Conservation (phyloP, 2,113 vertebrate species). For the Micromys minutus region DNA sequence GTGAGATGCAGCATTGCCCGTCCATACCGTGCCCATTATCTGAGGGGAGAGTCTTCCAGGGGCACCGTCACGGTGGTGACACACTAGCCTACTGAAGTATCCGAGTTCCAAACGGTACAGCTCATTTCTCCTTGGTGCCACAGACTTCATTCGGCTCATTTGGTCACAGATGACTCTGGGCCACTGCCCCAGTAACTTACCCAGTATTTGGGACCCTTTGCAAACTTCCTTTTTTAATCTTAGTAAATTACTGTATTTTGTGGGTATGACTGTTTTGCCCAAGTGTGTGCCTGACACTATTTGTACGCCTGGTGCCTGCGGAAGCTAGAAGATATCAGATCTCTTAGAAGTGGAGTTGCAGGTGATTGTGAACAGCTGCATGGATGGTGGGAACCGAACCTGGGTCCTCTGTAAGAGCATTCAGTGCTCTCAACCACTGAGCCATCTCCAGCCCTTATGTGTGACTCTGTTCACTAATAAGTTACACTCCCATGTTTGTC, state of each 20-base stretch:
- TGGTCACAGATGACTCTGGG: neutral
- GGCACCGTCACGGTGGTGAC: neutral
- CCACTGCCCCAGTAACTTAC: neutral
- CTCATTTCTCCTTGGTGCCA: neutral
- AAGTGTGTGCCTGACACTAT: neutral
- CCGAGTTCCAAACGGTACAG: neutral
- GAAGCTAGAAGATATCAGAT: neutral
- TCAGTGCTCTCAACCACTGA: neutral
- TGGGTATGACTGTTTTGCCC: neutral
- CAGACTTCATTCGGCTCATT: neutral
- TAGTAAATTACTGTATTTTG: neutral
- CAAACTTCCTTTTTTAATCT: neutral
- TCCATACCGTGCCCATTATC: neutral
- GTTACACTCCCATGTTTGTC: neutral
- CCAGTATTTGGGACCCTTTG: neutral
- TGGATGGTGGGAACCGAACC: neutral
- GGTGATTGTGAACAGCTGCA: neutral
- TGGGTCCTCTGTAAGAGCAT: neutral
- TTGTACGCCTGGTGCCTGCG: neutral
- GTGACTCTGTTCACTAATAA: neutral
- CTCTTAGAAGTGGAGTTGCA: neutral
- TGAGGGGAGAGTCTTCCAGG: neutral
- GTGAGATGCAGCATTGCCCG: neutral
- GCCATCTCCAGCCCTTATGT: neutral
- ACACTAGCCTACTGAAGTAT: neutral